A percentile compares a stretch with the other conserved stretches of the same genome.
Evolutionary conservation across 2,113 vertebrate genomes (phyloP).

Genomic region (Indri indri): DNA sequence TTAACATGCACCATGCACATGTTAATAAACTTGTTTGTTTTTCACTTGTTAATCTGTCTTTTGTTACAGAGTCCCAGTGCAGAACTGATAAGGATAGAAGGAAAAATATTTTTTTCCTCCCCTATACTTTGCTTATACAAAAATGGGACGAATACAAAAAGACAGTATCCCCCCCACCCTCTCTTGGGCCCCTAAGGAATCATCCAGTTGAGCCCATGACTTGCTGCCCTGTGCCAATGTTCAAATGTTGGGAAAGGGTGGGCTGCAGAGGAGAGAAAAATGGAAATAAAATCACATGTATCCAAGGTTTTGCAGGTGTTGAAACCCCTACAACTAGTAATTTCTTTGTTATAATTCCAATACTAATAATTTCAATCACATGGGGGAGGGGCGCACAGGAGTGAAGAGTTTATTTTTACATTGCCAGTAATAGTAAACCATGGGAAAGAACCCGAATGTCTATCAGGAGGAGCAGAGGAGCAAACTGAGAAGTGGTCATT

Average conservation of each 20-base stretch:
- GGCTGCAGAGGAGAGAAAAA: background rate
- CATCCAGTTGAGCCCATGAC: background rate
- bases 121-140: background rate
- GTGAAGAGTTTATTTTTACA: background rate
- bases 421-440: background rate
- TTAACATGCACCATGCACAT: background rate
- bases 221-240: background rate
- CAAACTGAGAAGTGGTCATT: background rate
- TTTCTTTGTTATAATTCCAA: background rate
- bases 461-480: background rate
- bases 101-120: background rate
- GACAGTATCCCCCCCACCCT: rapidly evolving
- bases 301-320: background rate
- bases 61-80: background rate
- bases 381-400: background rate
- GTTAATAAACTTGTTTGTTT: background rate
- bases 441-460: background rate
- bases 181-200: background rate
- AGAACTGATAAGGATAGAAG: background rate
- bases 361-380: background rate
- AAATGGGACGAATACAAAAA: background rate
- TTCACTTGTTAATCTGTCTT: background rate
- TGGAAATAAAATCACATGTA: background rate
- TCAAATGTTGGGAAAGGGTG: background rate
- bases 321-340: background rate